Percentiles rank a stretch among this genome's conserved stretches.
Evolutionary conservation across 2,797 vertebrate species (phyloP).

Genomic region (Aselliscus stoliczkanus): DNA sequence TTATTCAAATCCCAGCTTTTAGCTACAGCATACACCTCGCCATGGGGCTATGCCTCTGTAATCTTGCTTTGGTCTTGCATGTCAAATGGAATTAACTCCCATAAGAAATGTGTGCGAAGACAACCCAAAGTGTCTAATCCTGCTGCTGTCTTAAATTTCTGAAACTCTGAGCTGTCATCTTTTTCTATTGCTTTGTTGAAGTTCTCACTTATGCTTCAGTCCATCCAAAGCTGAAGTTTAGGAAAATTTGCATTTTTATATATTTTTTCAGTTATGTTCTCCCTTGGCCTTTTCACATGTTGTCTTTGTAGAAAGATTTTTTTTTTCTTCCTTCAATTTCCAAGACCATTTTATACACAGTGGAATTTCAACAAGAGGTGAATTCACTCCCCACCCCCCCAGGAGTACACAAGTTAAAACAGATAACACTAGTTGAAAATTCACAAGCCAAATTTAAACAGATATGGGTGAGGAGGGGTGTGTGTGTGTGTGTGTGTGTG

Average conservation of each 20-base stretch:
- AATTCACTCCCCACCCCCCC: not conserved
- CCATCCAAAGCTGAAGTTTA: slow-evolving; percentile 83
- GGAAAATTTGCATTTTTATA: slow-evolving; percentile 85
- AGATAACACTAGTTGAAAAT: slow-evolving; percentile 28
- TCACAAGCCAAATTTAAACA: slow-evolving; percentile 43
- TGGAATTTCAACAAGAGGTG: slow-evolving; percentile 65
- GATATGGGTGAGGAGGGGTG: not conserved
- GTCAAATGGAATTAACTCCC: slow-evolving; percentile 99
- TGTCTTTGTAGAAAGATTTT: slow-evolving; percentile 74
- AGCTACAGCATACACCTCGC: slow-evolving; percentile 98
- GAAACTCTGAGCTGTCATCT: slow-evolving; percentile 99
- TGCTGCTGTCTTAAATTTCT: slow-evolving; percentile 95
- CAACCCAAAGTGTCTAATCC: slow-evolving; percentile 98
- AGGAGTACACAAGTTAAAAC: slow-evolving; percentile 31
- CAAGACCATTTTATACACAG: slow-evolving; percentile 66
- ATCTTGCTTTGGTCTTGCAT: slow-evolving; percentile 99
- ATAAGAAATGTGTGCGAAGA: slow-evolving; percentile 98
- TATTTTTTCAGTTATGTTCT: slow-evolving; percentile 77
- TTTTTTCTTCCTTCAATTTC: slow-evolving; percentile 26
- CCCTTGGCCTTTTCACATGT: slow-evolving; percentile 77
- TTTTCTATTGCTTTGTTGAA: slow-evolving; percentile 85
- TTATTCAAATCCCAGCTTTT: slow-evolving; percentile 99
- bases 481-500: not conserved
- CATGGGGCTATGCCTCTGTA: slow-evolving; percentile 96
- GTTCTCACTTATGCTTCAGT: slow-evolving; percentile 84